Evolutionary conservation across 2,888 invertebrate species (phyloP).

Genomic region (Theretra japonica): DNA sequence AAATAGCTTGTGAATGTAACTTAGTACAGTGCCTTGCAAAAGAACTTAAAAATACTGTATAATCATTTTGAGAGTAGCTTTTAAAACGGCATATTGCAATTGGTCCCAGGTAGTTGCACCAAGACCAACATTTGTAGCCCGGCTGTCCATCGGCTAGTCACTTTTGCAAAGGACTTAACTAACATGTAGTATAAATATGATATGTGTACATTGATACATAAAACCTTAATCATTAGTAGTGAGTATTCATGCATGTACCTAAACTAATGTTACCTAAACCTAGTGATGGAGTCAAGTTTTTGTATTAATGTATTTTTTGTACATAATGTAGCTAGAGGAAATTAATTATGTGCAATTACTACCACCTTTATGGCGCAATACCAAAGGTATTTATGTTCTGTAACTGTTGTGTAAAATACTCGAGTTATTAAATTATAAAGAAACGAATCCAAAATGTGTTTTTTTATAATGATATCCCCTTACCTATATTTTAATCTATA

Average conservation of each 20-base stretch:
- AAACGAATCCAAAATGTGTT: constrained; percentile 39
- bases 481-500: not conserved
- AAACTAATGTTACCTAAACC: constrained; percentile 65
- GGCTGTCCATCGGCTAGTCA: constrained; percentile 1
- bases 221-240: constrained; percentile 47
- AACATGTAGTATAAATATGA: constrained; percentile 17
- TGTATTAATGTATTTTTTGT: constrained; percentile 80
- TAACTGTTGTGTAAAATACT: constrained; percentile 82
- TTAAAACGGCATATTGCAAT: no score
- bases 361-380: constrained; percentile 75
- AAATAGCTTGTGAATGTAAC: constrained; percentile 31
- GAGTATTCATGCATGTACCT: constrained; percentile 45
- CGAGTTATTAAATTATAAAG: constrained; percentile 73
- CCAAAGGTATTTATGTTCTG: constrained; percentile 82
- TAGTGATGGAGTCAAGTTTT: constrained; percentile 64
- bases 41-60: constrained; percentile 17
- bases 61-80: not conserved
- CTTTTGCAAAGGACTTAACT: constrained; percentile 23
- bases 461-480: not conserved
- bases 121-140: not conserved
- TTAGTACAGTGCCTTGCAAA: constrained; percentile 26
- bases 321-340: constrained; percentile 78
- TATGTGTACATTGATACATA: constrained; percentile 26
- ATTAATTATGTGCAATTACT: constrained; percentile 80
- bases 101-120: not conserved